These are phyloP conservation scores for Syngnathus floridae DNA, from an alignment of 2,113 vertebrate genomes.

Conservation along the genomic window DNA sequence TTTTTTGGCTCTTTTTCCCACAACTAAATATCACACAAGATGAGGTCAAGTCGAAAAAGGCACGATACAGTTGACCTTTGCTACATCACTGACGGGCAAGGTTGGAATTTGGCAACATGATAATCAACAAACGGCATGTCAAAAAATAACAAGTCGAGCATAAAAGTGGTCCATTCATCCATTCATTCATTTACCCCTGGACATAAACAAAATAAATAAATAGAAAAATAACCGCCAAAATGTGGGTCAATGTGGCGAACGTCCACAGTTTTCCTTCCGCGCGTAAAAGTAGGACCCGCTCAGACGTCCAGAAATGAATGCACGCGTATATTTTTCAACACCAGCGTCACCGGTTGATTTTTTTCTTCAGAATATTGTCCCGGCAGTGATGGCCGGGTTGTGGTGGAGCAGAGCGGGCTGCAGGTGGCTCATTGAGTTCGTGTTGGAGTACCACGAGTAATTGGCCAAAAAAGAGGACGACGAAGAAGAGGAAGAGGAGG, in stretches of 20 bases:
- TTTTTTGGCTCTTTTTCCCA: slow-evolving; percentile 14
- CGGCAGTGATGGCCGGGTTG: slow-evolving; percentile 78
- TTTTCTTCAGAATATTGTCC: slow-evolving; percentile 82
- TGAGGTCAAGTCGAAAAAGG: slow-evolving; percentile 94
- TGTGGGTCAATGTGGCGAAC: slow-evolving; percentile 40
- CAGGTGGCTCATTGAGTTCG: slow-evolving; percentile 77
- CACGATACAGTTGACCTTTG: slow-evolving; percentile 85
- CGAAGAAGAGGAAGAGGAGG: slow-evolving; percentile 35
- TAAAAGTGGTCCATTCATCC: slow-evolving; percentile 59
- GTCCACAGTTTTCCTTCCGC: slow-evolving; percentile 37
- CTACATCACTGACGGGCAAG: slow-evolving; percentile 77
- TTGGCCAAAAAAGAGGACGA: slow-evolving; percentile 82
- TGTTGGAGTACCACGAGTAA: slow-evolving; percentile 89
- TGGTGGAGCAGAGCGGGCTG: slow-evolving; percentile 78
- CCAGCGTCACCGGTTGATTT: slow-evolving; percentile 48
- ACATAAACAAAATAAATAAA: slow-evolving; percentile 75
- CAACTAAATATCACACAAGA: slow-evolving; percentile 60
- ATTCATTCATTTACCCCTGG: slow-evolving; percentile 48
- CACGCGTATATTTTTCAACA: slow-evolving; percentile 39
- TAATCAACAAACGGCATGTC: slow-evolving; percentile 48
- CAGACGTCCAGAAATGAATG: slow-evolving; percentile 36
- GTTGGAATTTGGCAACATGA: slow-evolving; percentile 42
- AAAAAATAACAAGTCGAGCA: slow-evolving; percentile 27
- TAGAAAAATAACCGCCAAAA: slow-evolving; percentile 75
- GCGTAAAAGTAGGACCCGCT: slow-evolving; percentile 37